Evolutionary conservation across 35 echinoderm and acorn worm genomes (phyloP).

Genomic region (Heliocidaris erythrogramma): DNA sequence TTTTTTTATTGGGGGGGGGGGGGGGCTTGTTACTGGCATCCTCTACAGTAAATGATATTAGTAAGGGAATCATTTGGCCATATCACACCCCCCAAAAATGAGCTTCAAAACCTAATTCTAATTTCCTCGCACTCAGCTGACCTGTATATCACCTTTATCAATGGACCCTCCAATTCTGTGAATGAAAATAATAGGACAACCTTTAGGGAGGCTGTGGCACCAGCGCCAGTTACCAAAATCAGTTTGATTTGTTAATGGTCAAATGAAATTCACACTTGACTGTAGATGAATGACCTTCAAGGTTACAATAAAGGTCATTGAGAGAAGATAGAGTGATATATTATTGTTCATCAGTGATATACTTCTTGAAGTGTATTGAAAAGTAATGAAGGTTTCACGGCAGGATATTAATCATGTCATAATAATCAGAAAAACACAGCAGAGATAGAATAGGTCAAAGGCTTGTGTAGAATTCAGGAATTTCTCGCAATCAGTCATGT

Average conservation of each 20-base stretch:
- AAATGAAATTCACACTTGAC: not conserved
- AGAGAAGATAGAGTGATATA: not conserved
- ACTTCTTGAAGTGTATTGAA: not conserved
- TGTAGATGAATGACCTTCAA: not conserved
- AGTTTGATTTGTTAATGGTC: conserved; percentile 4
- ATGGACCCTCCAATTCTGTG: not conserved
- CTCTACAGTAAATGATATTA: too few relatives aligned
- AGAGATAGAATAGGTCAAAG: not conserved
- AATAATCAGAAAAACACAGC: not conserved
- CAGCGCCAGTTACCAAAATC: not conserved
- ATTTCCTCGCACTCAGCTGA: not conserved
- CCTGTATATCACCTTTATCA: not conserved
- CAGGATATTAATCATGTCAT: not conserved
- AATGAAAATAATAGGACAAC: conserved; percentile 4
- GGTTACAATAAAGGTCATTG: not conserved
- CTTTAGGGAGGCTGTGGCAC: not conserved
- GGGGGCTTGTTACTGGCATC: too few relatives aligned
- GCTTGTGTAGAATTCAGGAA: not conserved
- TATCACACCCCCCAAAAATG: not conserved
- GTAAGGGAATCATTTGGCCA: too few relatives aligned
- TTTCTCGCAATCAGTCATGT: not conserved
- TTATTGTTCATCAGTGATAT: not conserved
- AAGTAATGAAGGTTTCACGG: not conserved
- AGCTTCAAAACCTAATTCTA: not conserved
- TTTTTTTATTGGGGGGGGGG: too few relatives aligned